Conservation (phyloP, 2,797 vertebrate genomes). For the Amblyopsis hoosieri region DNA sequence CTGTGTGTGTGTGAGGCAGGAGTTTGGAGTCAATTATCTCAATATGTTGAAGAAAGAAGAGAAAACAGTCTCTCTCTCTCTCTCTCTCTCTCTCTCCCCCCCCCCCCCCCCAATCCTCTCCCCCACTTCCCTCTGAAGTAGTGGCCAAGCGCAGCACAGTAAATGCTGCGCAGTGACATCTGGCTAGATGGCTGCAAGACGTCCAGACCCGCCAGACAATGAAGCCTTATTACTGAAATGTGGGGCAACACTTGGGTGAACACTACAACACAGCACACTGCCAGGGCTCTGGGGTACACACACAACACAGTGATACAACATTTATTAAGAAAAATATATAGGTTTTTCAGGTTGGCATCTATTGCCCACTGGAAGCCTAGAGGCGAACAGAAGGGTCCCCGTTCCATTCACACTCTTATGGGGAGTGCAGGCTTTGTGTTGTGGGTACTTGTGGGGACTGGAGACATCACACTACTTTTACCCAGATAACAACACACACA, state of each 20-base stretch:
- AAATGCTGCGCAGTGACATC: slow-evolving; percentile 40
- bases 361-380: too few species aligned
- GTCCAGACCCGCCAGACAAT: slow-evolving; percentile 27
- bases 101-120: too few species aligned
- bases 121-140: slow-evolving; percentile 18
- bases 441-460: too few species aligned
- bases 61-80: slow-evolving; percentile 41
- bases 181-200: slow-evolving; percentile 16
- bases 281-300: slow-evolving; percentile 18
- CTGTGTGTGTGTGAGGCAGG: slow-evolving; percentile 42
- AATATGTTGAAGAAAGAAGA: slow-evolving; percentile 71
- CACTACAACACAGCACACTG: neutral
- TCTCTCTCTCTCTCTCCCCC: neutral
- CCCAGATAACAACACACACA: too few species aligned
- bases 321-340: too few species aligned
- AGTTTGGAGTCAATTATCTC: slow-evolving; percentile 69
- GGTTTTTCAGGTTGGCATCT: too few species aligned
- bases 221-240: slow-evolving; percentile 25
- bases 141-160: slow-evolving; percentile 41
- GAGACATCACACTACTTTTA: too few species aligned
- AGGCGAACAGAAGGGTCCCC: too few species aligned
- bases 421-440: too few species aligned
- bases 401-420: too few species aligned
- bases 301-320: neutral
- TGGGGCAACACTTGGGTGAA: neutral